Conservation (phyloP, 2,797 vertebrate genomes). For the Leucoraja ocellata region DNA sequence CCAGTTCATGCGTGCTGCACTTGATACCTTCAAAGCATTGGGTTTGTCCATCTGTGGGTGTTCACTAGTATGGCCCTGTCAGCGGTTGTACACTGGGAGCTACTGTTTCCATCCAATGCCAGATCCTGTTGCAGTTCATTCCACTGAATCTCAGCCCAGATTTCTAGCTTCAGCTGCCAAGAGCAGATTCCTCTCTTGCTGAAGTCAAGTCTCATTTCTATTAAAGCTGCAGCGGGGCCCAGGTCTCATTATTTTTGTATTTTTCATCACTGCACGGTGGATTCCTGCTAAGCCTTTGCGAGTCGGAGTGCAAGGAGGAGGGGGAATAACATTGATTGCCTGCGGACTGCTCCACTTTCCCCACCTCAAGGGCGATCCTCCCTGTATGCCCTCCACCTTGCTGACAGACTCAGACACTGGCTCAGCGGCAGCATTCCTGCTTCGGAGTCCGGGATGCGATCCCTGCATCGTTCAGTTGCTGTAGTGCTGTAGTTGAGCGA, state of each 20-base stretch:
- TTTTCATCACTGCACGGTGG: background rate
- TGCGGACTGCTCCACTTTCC: background rate
- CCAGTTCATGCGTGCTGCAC: background rate
- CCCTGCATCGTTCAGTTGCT: background rate
- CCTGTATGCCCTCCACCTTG: background rate
- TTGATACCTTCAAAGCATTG: constrained; percentile 10
- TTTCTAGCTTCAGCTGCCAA: background rate
- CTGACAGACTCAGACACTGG: background rate
- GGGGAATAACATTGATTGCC: background rate
- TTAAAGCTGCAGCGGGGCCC: background rate
- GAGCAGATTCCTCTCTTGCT: constrained; percentile 26
- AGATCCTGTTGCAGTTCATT: constrained; percentile 28
- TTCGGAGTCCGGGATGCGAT: background rate
- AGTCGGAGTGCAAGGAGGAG: background rate
- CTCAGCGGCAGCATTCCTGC: background rate
- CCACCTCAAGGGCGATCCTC: background rate
- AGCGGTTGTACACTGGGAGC: constrained; percentile 12
- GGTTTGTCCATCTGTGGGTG: background rate
- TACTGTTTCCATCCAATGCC: constrained; percentile 12
- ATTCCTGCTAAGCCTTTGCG: background rate
- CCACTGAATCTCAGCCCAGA: constrained; percentile 24
- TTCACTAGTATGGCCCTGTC: constrained; percentile 1
- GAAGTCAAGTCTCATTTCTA: background rate
- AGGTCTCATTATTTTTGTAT: background rate
- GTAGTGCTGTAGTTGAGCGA: too few relatives aligned